Percentiles rank a stretch among this genome's conserved stretches.
These are phyloP conservation scores for Acipenser transmontanus DNA, from an alignment of 2,797 vertebrate species.

Conservation along the genomic window DNA sequence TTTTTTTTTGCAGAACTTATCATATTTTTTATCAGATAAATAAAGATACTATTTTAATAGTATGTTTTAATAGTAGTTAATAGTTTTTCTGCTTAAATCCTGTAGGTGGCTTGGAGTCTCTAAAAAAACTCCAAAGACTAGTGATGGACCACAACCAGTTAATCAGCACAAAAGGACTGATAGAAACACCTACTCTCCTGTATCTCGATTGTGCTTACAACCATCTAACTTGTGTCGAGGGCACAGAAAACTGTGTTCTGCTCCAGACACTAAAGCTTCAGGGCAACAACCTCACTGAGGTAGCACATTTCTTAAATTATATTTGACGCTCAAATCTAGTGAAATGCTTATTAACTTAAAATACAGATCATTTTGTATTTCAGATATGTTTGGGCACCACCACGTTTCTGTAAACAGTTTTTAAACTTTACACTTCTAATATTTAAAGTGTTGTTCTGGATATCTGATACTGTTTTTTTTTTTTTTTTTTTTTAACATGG, in stretches of 20 bases:
- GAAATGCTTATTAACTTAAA: no score
- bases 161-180: conserved; percentile 79
- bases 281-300: conserved; percentile 84
- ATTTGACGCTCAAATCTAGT: no score
- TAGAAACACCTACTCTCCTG: conserved; percentile 62
- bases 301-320: conserved; percentile 36
- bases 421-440: no score
- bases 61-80: conserved; percentile 11
- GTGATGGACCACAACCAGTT: conserved; percentile 84
- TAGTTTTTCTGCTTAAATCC: conserved; percentile 25
- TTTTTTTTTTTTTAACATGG: no score
- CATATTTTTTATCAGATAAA: conserved; percentile 19
- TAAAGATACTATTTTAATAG: conserved; percentile 12
- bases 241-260: conserved; percentile 75
- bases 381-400: no score
- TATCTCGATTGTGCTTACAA: conserved; percentile 85
- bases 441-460: no score
- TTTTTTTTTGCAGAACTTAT: conserved; percentile 20
- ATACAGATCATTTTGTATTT: no score
- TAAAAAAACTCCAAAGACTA: conserved; percentile 73
- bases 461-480: no score
- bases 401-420: no score
- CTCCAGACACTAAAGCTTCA: conserved; percentile 77
- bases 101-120: conserved; percentile 75
- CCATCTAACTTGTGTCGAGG: conserved; percentile 71